Base-by-base conservation (phyloP, 2,113 vertebrate species). In the Crotalus horridus region DNA sequence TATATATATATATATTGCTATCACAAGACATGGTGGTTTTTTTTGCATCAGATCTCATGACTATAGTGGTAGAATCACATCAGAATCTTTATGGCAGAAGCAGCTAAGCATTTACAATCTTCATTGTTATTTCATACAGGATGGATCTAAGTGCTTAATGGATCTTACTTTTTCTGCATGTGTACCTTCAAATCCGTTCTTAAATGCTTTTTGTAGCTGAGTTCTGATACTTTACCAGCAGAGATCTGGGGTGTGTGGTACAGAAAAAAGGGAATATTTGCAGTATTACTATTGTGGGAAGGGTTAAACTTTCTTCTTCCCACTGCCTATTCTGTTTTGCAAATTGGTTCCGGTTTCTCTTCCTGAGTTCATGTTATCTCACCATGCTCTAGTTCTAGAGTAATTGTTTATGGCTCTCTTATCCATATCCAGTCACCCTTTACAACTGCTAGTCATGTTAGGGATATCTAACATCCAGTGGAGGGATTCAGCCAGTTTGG, bases 1-100 rank as follows among this genome's bases (percentile, higher is more conserved):
- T 48, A 48, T 11, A 5, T 0, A 48, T 48, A 6, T 48, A 48
- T 11, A 5, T 0, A 1, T n/a, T 69, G 1, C n/a, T 29, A n/a
- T n/a, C 12, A 85, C 3, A 85, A 59, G 15, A 48, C 3, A 9
- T 20, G 39, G 39, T 39, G 39, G 21, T 51, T 1, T 12, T 7
- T 39, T 4, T 13, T 11, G n/a, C n/a, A 43, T 81, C 21, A 46
- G n/a, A 51, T 21, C n/a, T n/a, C 46, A 90, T 33, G n/a, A 81
- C 48, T 3, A 46, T 33, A 33, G 64, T n/a, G 6, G 48, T 48
- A 39, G 29, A 29, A 90, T 74, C 9, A 2, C 51, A 48, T 12
- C 17, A 33, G 10, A 64, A 64, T 15, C 4, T 29, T 11, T n/a
- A 43, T 69, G 15, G 46, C 2, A 53, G 43, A 74, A 90, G 13